A percentile compares a stretch with the other conserved stretches of the same genome.
Conservation (phyloP, 2,888 invertebrate species). For the Pristionchus arcanus region DNA sequence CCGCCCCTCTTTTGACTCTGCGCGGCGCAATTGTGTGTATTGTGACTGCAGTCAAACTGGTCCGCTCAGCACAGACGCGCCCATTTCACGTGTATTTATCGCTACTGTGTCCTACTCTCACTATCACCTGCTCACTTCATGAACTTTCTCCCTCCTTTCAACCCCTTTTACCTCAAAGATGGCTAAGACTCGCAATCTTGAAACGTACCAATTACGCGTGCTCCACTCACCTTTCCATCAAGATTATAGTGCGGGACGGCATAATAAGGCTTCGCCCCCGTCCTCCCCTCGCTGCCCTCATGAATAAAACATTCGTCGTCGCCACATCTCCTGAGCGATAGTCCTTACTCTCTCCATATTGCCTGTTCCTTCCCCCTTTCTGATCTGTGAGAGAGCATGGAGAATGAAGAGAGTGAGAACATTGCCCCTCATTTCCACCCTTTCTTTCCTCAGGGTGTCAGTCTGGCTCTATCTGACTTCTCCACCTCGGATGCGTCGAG, state of each 20-base stretch:
- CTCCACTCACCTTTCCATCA: background rate
- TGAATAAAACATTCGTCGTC: conserved; percentile 8
- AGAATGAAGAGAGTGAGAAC: background rate
- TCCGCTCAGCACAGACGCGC: background rate
- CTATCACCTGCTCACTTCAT: background rate
- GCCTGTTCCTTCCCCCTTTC: background rate
- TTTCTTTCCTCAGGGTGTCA: background rate
- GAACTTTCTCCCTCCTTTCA: background rate
- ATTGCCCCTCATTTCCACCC: background rate
- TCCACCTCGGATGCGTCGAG: conserved; percentile 5
- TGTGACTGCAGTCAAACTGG: conserved; percentile 37
- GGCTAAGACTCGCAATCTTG: background rate
- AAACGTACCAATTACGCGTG: background rate
- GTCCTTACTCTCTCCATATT: background rate
- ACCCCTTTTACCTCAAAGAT: background rate
- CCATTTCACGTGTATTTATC: conserved; percentile 31
- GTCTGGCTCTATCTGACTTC: conserved; percentile 38
- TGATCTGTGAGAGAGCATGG: background rate
- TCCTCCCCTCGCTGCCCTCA: background rate
- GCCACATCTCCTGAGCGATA: background rate
- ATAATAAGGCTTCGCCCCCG: conserved; percentile 35
- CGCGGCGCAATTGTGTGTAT: conserved; percentile 13
- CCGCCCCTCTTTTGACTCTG: background rate
- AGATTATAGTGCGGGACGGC: conserved; percentile 27
- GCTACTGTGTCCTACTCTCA: conserved; percentile 15